Conservation (phyloP, 2,888 invertebrate species). For the Phyto melanocephala region DNA sequence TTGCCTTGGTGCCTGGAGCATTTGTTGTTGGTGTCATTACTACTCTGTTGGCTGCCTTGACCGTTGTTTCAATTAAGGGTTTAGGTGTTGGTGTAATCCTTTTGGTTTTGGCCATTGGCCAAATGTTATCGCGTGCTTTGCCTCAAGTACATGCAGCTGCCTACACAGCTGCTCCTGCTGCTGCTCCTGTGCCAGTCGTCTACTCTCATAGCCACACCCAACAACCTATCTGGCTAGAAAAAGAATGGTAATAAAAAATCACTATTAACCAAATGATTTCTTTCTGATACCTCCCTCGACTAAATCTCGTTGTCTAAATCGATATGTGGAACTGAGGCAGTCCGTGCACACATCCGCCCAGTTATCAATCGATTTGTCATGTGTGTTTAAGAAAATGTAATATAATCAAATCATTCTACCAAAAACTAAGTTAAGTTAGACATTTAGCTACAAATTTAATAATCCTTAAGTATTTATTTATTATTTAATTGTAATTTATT, state of each 20-base stretch:
- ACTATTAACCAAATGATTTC: neutral
- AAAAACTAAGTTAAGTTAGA: conserved; percentile 74
- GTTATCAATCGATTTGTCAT: neutral
- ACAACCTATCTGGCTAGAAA: conserved; percentile 78
- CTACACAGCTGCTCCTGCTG: conserved; percentile 70
- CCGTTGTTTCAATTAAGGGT: conserved; percentile 86
- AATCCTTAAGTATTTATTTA: conserved; percentile 58
- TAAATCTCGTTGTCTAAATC: neutral
- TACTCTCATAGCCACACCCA: conserved; percentile 77
- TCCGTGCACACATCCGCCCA: neutral
- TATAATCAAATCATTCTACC: conserved; percentile 67
- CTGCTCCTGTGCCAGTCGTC: conserved; percentile 79
- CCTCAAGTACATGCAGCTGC: conserved; percentile 79
- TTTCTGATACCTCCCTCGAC: conserved; percentile 11
- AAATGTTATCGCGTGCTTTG: conserved; percentile 78
- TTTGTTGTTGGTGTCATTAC: conserved; percentile 88
- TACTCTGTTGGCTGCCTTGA: conserved; percentile 84
- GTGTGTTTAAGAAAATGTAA: conserved; percentile 5
- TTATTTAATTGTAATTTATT: conserved; percentile 61
- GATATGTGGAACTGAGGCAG: neutral
- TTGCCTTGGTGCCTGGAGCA: conserved; percentile 86
- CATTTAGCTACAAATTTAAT: conserved; percentile 44
- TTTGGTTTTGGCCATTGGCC: conserved; percentile 82
- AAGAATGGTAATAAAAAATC: conserved; percentile 74
- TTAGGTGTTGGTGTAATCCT: conserved; percentile 85